These are phyloP conservation scores for Drosophila santomea DNA, from an alignment of 1,140 invertebrate genomes.

Conservation along the genomic window DNA sequence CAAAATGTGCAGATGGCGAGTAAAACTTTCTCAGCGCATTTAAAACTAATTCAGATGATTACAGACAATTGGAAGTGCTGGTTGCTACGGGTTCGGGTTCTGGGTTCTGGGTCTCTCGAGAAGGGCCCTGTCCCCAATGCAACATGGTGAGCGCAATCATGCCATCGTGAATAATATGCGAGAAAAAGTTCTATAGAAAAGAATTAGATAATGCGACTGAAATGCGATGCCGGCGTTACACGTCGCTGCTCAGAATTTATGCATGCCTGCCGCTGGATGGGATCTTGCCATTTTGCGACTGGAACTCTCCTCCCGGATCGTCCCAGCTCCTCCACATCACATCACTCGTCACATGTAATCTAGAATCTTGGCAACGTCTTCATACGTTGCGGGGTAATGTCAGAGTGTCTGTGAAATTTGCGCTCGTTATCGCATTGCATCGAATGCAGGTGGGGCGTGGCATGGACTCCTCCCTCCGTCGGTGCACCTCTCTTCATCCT, in stretches of 20 bases:
- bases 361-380: conserved; percentile 80
- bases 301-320: background rate
- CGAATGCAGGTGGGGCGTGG: conserved; percentile 36
- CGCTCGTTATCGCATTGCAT: conserved; percentile 79
- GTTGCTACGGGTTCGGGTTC: conserved; percentile 6
- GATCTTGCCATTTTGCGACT: conserved; percentile 1
- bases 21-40: conserved; percentile 65
- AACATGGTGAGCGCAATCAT: conserved; percentile 49
- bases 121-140: conserved; percentile 37
- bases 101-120: conserved; percentile 9
- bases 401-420: conserved; percentile 76
- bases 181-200: conserved; percentile 49
- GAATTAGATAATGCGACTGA: conserved; percentile 78
- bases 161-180: conserved; percentile 57
- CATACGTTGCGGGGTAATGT: conserved; percentile 74
- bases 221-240: conserved; percentile 80
- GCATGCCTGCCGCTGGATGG: conserved; percentile 62
- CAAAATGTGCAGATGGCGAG: conserved; percentile 29
- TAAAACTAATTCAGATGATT: conserved; percentile 74
- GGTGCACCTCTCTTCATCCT: no score
- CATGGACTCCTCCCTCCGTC: background rate
- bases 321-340: conserved; percentile 3
- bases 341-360: conserved; percentile 73
- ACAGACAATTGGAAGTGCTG: conserved; percentile 49
- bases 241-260: conserved; percentile 73